Conservation (phyloP, 2,113 vertebrate species). For the Platycercus adscitus region DNA sequence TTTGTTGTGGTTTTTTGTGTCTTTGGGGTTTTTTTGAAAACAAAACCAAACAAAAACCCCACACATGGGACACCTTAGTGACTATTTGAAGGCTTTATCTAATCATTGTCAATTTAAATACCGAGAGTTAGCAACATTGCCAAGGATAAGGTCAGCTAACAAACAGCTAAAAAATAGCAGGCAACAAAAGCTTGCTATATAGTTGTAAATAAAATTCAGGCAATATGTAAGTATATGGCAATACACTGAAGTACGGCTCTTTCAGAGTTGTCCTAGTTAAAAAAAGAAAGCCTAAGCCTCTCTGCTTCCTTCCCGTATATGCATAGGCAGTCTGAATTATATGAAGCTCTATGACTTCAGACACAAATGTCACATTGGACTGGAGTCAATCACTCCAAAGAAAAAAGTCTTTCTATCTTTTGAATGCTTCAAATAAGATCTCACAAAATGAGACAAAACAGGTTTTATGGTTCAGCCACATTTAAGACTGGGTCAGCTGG, state of each 20-base stretch:
- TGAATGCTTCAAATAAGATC: constrained; percentile 15
- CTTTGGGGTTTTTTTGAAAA: neutral
- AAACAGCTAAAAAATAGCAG: neutral
- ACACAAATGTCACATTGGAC: neutral
- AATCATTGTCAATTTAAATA: neutral
- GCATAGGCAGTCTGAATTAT: neutral
- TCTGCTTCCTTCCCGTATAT: neutral
- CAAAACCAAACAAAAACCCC: neutral
- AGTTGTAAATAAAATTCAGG: neutral
- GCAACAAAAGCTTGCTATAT: neutral
- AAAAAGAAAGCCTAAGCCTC: neutral
- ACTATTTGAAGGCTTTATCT: neutral
- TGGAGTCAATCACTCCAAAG: neutral
- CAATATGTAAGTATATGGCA: neutral
- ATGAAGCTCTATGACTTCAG: neutral
- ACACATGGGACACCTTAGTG: neutral
- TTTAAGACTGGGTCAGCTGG: constrained; percentile 58
- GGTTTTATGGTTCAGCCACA: constrained; percentile 58
- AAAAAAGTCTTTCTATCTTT: neutral
- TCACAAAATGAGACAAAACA: constrained; percentile 33
- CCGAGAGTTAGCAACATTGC: neutral
- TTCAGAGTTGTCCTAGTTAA: neutral
- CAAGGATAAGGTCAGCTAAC: neutral
- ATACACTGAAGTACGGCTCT: neutral
- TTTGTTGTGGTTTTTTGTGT: neutral